These are phyloP conservation scores for Drosophila rhopaloa DNA, from an alignment of 1,140 invertebrate species.

Conservation along the genomic window DNA sequence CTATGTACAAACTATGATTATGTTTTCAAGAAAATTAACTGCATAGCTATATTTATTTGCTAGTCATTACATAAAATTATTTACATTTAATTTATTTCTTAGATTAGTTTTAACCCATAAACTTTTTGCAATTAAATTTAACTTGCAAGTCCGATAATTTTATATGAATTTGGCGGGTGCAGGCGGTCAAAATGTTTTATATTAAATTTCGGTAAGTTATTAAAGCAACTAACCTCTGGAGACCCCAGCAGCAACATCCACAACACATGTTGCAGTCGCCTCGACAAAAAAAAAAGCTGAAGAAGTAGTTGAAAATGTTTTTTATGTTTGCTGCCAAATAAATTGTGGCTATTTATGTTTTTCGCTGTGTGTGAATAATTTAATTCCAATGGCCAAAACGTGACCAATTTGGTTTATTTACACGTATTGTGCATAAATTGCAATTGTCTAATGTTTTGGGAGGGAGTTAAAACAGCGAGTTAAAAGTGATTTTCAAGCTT, in stretches of 20 bases:
- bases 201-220: conserved; percentile 71
- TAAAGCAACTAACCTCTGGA: conserved; percentile 37
- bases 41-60: too few species aligned
- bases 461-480: not conserved
- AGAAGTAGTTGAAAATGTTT: conserved; percentile 48
- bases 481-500: conserved; percentile 11
- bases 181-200: conserved; percentile 64
- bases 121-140: conserved; percentile 3
- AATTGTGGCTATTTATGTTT: conserved; percentile 74
- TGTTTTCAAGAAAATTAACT: too few species aligned
- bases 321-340: conserved; percentile 66
- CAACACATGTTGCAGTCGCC: conserved; percentile 35
- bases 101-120: not conserved
- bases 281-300: conserved; percentile 13
- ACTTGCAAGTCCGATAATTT: not conserved
- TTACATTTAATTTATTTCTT: not conserved
- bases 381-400: conserved; percentile 79
- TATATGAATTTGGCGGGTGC: conserved; percentile 51
- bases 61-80: too few species aligned
- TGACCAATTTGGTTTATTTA: conserved; percentile 85
- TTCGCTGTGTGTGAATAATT: conserved; percentile 68
- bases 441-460: conserved; percentile 31
- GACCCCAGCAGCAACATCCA: conserved; percentile 21
- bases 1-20: too few species aligned
- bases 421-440: conserved; percentile 79